Conservation (phyloP, 2,888 invertebrate species). For the Oxystoma pomonae region DNA sequence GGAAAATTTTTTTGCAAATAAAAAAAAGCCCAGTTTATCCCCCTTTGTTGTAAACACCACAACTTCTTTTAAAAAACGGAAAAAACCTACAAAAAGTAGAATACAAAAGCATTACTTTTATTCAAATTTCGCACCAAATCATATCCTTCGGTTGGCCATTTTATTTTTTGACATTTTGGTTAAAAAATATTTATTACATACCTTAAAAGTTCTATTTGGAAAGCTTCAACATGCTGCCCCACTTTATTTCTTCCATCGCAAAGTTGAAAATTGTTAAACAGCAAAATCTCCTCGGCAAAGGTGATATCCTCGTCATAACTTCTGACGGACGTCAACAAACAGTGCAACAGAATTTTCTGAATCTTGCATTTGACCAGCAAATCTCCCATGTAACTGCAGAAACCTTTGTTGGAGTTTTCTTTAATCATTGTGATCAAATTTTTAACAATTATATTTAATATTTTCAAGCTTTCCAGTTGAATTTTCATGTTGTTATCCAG, state of each 20-base stretch:
- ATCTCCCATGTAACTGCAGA: constrained; percentile 73
- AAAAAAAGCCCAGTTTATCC: no score
- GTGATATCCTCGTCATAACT: constrained; percentile 56
- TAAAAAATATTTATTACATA: constrained; percentile 32
- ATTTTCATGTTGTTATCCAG: constrained; percentile 72
- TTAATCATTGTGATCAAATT: constrained; percentile 70
- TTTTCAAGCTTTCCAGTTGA: constrained; percentile 70
- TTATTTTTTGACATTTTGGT: no score
- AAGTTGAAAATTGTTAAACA: constrained; percentile 64
- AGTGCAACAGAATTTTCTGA: constrained; percentile 79
- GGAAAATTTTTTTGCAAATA: no score
- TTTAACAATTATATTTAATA: constrained; percentile 66
- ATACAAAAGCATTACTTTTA: no score
- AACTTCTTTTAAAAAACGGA: background rate
- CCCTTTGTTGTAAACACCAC: no score
- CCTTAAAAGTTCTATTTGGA: constrained; percentile 63
- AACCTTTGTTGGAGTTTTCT: constrained; percentile 66
- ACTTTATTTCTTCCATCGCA: constrained; percentile 56
- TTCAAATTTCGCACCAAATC: no score
- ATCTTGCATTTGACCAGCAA: constrained; percentile 72
- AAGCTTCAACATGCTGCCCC: constrained; percentile 62
- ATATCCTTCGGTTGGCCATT: no score
- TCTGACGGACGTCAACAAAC: constrained; percentile 71
- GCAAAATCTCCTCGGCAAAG: constrained; percentile 70
- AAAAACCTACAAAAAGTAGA: no score